phyloP scores from a whole-genome alignment of 2,113 vertebrate genomes.

The Charina bottae region DNA sequence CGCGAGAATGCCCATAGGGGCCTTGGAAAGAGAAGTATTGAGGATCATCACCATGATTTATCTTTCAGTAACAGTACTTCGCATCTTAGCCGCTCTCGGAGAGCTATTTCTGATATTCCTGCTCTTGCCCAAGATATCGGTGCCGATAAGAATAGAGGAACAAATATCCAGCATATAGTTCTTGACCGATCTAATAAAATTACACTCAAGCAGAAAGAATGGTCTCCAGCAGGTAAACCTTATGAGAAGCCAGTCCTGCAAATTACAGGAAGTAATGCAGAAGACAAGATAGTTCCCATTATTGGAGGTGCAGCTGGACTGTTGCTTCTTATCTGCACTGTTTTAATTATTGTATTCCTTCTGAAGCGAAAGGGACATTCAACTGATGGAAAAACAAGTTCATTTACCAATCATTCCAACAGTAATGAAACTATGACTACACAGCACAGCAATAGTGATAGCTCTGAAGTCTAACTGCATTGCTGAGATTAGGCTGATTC shows the following conservation, averaged over 20 bases:
- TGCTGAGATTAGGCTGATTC: not conserved
- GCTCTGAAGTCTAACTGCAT: slow-evolving; percentile 74
- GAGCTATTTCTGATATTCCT: slow-evolving; percentile 27
- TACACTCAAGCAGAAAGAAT: slow-evolving; percentile 66
- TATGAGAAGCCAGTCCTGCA: slow-evolving; percentile 70
- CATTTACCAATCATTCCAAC: slow-evolving; percentile 44
- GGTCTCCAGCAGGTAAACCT: slow-evolving; percentile 47
- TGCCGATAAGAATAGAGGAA: slow-evolving; percentile 74
- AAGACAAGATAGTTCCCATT: slow-evolving; percentile 57
- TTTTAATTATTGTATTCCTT: slow-evolving; percentile 60
- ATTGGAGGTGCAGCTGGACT: slow-evolving; percentile 71
- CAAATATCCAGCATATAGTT: slow-evolving; percentile 72
- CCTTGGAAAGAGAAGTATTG: slow-evolving; percentile 75
- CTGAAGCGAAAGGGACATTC: slow-evolving; percentile 61
- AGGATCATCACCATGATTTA: slow-evolving; percentile 61
- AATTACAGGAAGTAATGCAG: slow-evolving; percentile 61
- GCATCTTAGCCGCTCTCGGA: slow-evolving; percentile 44
- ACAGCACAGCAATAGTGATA: slow-evolving; percentile 63
- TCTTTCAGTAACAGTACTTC: slow-evolving; percentile 18
- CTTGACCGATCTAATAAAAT: slow-evolving; percentile 70
- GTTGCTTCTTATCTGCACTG: slow-evolving; percentile 70
- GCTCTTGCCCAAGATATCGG: slow-evolving; percentile 60
- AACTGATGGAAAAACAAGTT: slow-evolving; percentile 63
- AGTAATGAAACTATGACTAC: slow-evolving; percentile 58
- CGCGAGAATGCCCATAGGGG: slow-evolving; percentile 69